These are phyloP conservation scores for Coelopa frigida DNA, from an alignment of 1,140 invertebrate species.

Conservation along the genomic window DNA sequence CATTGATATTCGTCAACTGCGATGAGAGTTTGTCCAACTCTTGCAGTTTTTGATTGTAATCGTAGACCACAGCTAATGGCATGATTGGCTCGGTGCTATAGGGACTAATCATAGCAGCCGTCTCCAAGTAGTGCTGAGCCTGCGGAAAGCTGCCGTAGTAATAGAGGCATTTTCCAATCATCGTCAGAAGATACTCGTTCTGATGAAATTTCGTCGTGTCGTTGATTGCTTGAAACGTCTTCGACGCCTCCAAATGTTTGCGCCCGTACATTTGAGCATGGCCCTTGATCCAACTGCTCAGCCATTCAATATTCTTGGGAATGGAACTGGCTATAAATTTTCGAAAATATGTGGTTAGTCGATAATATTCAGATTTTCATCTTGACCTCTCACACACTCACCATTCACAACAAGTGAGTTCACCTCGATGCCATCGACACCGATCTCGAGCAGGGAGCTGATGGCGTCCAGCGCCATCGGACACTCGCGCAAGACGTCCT, in stretches of 20 bases:
- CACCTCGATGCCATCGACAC: slow-evolving; percentile 64
- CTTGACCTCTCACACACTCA: slow-evolving; percentile 14
- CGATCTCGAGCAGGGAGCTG: slow-evolving; percentile 58
- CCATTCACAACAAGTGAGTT: slow-evolving; percentile 58
- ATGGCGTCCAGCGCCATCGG: slow-evolving; percentile 66
- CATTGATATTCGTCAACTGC: slow-evolving; percentile 41
- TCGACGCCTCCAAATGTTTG: slow-evolving; percentile 57
- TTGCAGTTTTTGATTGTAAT: slow-evolving; percentile 44
- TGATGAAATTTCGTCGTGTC: slow-evolving; percentile 54
- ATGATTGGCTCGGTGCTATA: slow-evolving; percentile 48
- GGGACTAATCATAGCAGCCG: slow-evolving; percentile 52
- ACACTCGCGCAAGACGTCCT: slow-evolving; percentile 69
- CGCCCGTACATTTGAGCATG: slow-evolving; percentile 55
- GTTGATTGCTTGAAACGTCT: slow-evolving; percentile 56
- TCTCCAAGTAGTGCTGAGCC: slow-evolving; percentile 46
- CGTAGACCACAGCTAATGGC: slow-evolving; percentile 48
- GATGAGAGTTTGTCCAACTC: slow-evolving; percentile 48
- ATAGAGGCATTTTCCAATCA: slow-evolving; percentile 61
- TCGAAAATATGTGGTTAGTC: neutral
- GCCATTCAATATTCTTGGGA: slow-evolving; percentile 51
- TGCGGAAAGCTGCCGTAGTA: slow-evolving; percentile 52
- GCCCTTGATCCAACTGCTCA: slow-evolving; percentile 63
- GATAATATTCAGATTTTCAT: neutral
- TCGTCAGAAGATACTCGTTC: slow-evolving; percentile 57
- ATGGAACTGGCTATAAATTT: slow-evolving; percentile 27